These are phyloP conservation scores for Zalophus californianus DNA, from an alignment of 2,797 vertebrate species.

Conservation along the genomic window DNA sequence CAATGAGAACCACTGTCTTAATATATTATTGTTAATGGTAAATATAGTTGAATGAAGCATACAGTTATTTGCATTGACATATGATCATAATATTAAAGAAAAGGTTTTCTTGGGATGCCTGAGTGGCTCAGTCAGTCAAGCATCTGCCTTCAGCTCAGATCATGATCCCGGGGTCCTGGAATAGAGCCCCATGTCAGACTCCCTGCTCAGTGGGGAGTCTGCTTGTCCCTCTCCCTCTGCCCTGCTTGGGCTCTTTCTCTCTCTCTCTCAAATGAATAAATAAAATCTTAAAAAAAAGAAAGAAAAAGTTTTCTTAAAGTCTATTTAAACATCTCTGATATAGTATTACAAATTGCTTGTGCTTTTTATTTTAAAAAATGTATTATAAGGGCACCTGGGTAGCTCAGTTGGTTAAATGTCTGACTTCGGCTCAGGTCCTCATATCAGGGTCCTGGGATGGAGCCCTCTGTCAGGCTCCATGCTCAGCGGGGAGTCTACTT, in stretches of 20 bases:
- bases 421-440: background rate
- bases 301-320: conserved; percentile 8
- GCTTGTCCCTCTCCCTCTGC: background rate
- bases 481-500: background rate
- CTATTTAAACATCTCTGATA: background rate
- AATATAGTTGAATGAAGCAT: background rate
- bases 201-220: background rate
- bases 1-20: background rate
- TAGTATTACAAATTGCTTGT: background rate
- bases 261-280: background rate
- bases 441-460: background rate
- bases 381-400: background rate
- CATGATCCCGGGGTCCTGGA: background rate
- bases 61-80: background rate
- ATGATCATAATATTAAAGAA: background rate
- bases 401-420: background rate
- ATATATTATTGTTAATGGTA: background rate
- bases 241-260: background rate
- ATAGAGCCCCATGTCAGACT: background rate
- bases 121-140: background rate
- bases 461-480: background rate
- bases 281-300: background rate
- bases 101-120: background rate
- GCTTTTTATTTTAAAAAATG: background rate
- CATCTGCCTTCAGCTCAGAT: background rate